A percentile compares a stretch with the other conserved stretches of the same genome.
Conservation (phyloP, 2,888 invertebrate species). For the Oxytorus armatus region DNA sequence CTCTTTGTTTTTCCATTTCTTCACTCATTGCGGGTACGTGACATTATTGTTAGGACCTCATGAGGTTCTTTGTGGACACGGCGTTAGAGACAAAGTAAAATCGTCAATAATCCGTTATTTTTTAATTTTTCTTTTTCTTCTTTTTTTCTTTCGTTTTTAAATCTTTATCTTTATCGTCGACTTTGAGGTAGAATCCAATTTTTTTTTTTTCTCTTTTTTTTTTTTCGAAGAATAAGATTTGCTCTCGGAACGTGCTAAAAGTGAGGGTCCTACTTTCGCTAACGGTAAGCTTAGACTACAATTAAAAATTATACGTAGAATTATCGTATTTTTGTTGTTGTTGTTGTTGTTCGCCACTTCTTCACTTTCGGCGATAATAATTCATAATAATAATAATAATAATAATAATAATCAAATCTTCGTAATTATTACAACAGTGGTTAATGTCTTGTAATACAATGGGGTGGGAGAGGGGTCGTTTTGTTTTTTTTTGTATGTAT, state of each 20-base stretch:
- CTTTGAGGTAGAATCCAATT: slow-evolving; percentile 82
- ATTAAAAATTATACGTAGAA: slow-evolving; percentile 80
- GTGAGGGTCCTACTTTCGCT: slow-evolving; percentile 82
- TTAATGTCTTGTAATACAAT: slow-evolving; percentile 81
- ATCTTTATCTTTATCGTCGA: slow-evolving; percentile 53
- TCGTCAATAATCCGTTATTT: slow-evolving; percentile 50
- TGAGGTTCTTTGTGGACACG: no score
- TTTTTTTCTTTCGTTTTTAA: neutral
- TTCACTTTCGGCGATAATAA: slow-evolving; percentile 67
- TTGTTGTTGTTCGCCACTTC: slow-evolving; percentile 49
- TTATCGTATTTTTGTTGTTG: slow-evolving; percentile 77
- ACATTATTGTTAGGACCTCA: no score
- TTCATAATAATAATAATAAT: slow-evolving; percentile 73
- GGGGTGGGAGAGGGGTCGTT: slow-evolving; percentile 56
- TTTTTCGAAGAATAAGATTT: slow-evolving; percentile 75
- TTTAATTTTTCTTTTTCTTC: slow-evolving; percentile 43
- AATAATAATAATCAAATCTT: slow-evolving; percentile 70
- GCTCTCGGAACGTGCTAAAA: slow-evolving; percentile 77
- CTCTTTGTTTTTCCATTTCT: slow-evolving; percentile 30
- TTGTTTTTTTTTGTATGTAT: slow-evolving; percentile 72
- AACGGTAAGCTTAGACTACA: slow-evolving; percentile 78
- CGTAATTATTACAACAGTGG: slow-evolving; percentile 82
- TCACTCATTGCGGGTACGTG: no score
- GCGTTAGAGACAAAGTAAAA: no score
- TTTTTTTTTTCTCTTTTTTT: neutral